phyloP scores from a whole-genome alignment of 2,113 vertebrate genomes.

The Lamprotornis superbus region DNA sequence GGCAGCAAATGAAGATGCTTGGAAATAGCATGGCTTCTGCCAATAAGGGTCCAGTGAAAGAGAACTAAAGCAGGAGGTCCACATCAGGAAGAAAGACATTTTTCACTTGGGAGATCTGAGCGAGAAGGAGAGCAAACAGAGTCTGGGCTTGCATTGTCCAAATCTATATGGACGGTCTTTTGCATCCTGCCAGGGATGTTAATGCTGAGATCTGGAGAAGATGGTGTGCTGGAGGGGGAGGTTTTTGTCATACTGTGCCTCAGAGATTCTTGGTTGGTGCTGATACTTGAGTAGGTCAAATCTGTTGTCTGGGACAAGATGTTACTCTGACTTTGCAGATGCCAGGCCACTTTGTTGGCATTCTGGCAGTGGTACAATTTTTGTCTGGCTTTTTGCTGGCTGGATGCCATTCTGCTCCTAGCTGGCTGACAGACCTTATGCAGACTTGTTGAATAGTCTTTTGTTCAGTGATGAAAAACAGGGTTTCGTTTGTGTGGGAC shows the following conservation, averaged over 20 bases:
- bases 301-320: neutral
- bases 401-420: neutral
- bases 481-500: neutral
- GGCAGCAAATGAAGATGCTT: neutral
- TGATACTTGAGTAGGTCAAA: neutral
- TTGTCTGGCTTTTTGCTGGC: neutral
- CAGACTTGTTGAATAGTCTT: neutral
- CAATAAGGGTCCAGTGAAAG: neutral
- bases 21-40: neutral
- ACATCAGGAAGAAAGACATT: neutral
- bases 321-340: neutral
- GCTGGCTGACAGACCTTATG: neutral
- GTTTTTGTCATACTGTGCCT: neutral
- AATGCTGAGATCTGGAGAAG: neutral
- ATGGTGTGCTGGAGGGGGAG: fast-evolving
- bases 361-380: neutral
- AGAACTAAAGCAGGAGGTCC: neutral
- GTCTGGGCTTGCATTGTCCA: neutral
- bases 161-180: neutral
- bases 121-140: neutral
- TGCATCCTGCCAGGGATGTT: neutral
- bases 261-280: neutral
- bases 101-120: neutral
- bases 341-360: neutral
- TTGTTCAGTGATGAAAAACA: neutral